Percentiles rank a stretch among this genome's conserved stretches.
Evolutionary conservation across 37 sponge, comb jelly and placozoan genomes (phyloP).

Genomic region (Halisarca cf. caerulea): DNA sequence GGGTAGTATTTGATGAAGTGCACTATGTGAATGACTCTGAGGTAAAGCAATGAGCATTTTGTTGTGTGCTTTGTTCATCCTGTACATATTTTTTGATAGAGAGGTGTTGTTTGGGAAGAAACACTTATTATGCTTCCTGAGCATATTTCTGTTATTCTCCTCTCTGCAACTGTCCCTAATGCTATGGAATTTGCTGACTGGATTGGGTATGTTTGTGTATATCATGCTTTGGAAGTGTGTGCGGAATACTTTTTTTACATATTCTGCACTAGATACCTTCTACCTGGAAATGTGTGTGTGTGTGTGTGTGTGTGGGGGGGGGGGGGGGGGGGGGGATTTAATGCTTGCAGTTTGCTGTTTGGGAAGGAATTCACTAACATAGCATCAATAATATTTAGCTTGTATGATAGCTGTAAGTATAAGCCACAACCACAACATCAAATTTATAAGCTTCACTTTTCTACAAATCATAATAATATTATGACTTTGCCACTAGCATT

Average conservation of each 20-base stretch:
- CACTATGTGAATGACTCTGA: constrained; percentile 89
- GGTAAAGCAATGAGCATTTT: constrained; percentile 35
- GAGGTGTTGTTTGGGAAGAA: constrained; percentile 99
- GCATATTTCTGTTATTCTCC: constrained; percentile 88
- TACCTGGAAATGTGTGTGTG: too few relatives aligned
- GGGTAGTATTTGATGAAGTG: constrained; percentile 97
- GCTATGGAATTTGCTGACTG: constrained; percentile 97
- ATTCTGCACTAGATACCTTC: too few relatives aligned
- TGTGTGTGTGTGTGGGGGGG: too few relatives aligned
- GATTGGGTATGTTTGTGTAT: constrained; percentile 89
- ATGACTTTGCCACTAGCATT: too few relatives aligned
- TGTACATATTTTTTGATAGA: constrained; percentile 25
- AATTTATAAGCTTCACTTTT: too few relatives aligned
- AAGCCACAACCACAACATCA: too few relatives aligned
- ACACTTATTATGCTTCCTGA: constrained; percentile 97
- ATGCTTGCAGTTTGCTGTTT: too few relatives aligned
- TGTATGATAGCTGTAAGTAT: too few relatives aligned
- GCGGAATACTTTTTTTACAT: too few relatives aligned
- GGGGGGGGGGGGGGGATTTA: too few relatives aligned
- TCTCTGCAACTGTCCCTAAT: constrained; percentile 99
- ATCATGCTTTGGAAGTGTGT: neutral
- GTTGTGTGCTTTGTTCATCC: neutral
- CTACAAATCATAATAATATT: too few relatives aligned
- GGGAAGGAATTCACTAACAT: neutral
- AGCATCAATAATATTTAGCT: too few relatives aligned